phyloP scores from a whole-genome alignment of 2,797 vertebrate genomes.

The Siniperca scherzeri region DNA sequence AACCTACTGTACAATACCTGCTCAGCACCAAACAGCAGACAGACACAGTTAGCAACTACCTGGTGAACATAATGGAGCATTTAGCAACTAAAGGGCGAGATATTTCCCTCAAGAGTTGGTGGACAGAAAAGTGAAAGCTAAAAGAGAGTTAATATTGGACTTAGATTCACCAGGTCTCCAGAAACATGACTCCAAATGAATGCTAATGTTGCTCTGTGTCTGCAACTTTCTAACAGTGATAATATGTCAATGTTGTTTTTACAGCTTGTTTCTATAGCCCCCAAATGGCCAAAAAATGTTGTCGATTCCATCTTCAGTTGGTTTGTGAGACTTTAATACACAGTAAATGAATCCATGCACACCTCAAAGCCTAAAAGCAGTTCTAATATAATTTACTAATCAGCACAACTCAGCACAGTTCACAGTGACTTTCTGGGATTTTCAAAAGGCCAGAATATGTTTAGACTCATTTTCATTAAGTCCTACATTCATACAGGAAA shows the following conservation, averaged over 20 bases:
- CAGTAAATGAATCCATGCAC: not conserved
- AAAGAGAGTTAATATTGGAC: not conserved
- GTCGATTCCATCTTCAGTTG: not conserved
- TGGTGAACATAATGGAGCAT: conserved; percentile 12
- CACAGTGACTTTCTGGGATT: not conserved
- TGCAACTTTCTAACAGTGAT: not conserved
- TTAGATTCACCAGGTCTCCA: not conserved
- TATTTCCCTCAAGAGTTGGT: too few species aligned
- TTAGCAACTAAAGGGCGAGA: not conserved
- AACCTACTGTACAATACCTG: not conserved
- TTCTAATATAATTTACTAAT: not conserved
- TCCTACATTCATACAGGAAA: conserved; percentile 15
- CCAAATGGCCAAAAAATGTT: not conserved
- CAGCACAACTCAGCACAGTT: not conserved
- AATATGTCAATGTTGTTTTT: not conserved
- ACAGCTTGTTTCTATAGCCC: not conserved
- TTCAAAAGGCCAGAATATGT: conserved; percentile 14
- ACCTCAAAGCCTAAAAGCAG: not conserved
- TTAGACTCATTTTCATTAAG: conserved; percentile 29
- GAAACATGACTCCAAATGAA: conserved; percentile 15
- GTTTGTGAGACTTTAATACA: not conserved
- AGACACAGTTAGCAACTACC: not conserved
- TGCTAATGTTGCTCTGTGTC: not conserved
- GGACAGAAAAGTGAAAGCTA: too few species aligned
- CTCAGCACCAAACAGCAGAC: not conserved